Evolutionary conservation across 1,140 invertebrate species (phyloP).

Genomic region (Atopsyche davidsoni): DNA sequence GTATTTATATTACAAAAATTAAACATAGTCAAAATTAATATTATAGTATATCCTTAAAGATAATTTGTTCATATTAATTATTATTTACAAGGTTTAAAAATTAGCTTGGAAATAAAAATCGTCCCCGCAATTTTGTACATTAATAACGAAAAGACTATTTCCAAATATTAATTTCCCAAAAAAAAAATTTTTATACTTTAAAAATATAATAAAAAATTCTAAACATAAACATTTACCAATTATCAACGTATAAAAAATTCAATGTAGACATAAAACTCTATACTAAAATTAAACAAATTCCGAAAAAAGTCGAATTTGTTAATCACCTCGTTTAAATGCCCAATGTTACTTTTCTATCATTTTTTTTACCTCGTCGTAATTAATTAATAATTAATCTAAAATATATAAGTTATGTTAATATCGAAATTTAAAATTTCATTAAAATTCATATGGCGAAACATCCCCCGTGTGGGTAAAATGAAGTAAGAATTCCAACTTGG

Average conservation of each 20-base stretch:
- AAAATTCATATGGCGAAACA: constrained; percentile 18
- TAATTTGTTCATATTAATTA: background rate
- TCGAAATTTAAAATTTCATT: constrained; percentile 1
- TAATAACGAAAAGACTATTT: too few species aligned
- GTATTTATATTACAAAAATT: constrained; percentile 3
- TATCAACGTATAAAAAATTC: too few species aligned
- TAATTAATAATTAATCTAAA: constrained; percentile 10
- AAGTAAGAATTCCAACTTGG: constrained; percentile 16
- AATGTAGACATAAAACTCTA: too few species aligned
- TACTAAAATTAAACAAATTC: too few species aligned
- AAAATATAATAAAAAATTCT: too few species aligned
- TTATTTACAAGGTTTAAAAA: background rate
- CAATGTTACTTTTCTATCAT: constrained; percentile 17
- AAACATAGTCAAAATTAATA: background rate
- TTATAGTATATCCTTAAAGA: too few species aligned
- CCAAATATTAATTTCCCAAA: too few species aligned
- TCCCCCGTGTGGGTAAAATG: constrained; percentile 14
- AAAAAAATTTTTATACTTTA: too few species aligned
- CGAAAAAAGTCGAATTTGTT: too few species aligned
- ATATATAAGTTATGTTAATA: constrained; percentile 1
- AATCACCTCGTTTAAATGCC: constrained; percentile 12
- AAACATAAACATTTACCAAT: too few species aligned
- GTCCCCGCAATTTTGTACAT: too few species aligned
- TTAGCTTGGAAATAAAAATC: too few species aligned
- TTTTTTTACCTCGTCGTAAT: constrained; percentile 7